Base-by-base conservation (phyloP, 2,888 invertebrate species). In the Parnassius smintheus region DNA sequence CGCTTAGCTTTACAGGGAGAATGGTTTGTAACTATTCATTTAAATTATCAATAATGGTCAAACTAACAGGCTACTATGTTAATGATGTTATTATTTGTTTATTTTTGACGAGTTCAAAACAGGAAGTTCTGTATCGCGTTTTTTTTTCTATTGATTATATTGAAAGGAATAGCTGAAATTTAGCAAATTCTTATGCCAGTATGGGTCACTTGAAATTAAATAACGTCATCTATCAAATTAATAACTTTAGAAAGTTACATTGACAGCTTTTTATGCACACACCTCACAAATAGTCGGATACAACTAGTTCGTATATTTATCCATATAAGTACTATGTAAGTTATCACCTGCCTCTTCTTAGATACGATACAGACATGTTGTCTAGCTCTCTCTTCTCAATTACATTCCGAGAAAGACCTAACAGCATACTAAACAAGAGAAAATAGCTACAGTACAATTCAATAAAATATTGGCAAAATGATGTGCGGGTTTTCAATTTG, bases 301-400 rank as follows among this genome's bases (percentile, higher is more conserved):
- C 75, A 78, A 75, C 76, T 72, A 76, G 80, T 76, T 76, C 68
- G 72, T 69, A 69, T 69, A 59, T 35, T 9, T 72, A 60, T 59
- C 75, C 73, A 70, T 72, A 70, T 73, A 70, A 62, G 72, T 69
- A 65, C 62, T 58, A 65, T 61, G 67, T 78, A 73, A 78, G 77
- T 78, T 85, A 83, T 83, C 82, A 82, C 83, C 75, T 75, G 83
- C 83, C 78, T 81, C 72, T 70, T 81, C 82, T 78, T 82, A 78
- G 53, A 77, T 70, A 68, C 71, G 72, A 71, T 68, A 73, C 71
- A 76, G 73, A 78, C 75, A 69, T 73, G 80, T 73, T 70, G 68
- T 66, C 69, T 72, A 80, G 82, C 86, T 89, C 85, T 90, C 88
- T 87, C 86, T 72, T 73, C 75, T 75, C 81, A 80, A 83, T 78